Evolutionary conservation across 2,888 invertebrate species (phyloP), one percentile per base, ranked within the genome.

Genomic region (Agrochola lychnidis): DNA sequence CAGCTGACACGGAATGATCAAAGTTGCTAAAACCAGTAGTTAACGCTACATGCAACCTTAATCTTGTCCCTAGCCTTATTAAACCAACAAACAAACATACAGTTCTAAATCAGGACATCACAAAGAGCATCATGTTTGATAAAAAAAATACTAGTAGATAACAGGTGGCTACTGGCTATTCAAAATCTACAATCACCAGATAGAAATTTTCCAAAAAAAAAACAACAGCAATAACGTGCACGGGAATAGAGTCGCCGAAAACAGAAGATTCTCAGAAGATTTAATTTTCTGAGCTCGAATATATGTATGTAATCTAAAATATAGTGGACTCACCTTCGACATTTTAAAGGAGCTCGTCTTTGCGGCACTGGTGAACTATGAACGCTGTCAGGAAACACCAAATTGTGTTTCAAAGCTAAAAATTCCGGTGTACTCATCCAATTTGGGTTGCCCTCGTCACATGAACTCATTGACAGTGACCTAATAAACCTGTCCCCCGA

Each of bases 361-460:
- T 97, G 97, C 63, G 98, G 97, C 45, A 98, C 97, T 0, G 98
- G 98, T 0, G 98, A 98, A 59, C 98, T 98, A 69, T 97, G 98
- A 19, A 97, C 97, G 90, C 98, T 98, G 80, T 98, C 98, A 2
- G 98, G 98, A 92, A 98, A 98, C 61, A 97, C 97, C 82, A 98
- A 94, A 93, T 98, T 98, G 90, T 98, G 98, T 90, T 98, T 98
- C 79, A 98, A 96, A 2, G 98, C 98, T 78, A 98, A 92, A 72
- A 98, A 97, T 91, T 98, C 98, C 0, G 98, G 98, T 0, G 98
- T 98, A 77, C 97, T 97, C 97, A 98, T 98, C 98, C 98, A 98
- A 87, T 98, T 97, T 14, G 98, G 98, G 85, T 98, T 97, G 81
- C 98, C 98, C 82, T 98, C 98, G 85, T 98, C 98, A 68, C 97